Percentiles rank a stretch among this genome's conserved stretches.
phyloP scores from a whole-genome alignment of 1,140 invertebrate species.

The Spodoptera frugiperda region DNA sequence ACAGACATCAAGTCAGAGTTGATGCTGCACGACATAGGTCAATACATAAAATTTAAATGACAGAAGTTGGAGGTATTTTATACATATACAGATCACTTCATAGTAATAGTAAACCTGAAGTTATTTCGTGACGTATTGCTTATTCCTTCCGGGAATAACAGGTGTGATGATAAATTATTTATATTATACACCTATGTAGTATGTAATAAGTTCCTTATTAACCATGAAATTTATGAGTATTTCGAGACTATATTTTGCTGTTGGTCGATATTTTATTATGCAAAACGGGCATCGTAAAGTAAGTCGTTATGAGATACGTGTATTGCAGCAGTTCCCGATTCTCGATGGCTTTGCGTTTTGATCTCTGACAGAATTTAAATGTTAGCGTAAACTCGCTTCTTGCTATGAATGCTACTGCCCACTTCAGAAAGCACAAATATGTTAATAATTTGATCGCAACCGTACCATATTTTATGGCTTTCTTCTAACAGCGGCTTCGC shows the following conservation, averaged over 20 bases:
- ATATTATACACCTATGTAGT: no score
- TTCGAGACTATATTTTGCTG: background rate
- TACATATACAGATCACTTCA: no score
- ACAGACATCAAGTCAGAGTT: no score
- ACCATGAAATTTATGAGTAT: background rate
- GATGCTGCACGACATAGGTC: no score
- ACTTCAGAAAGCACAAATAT: background rate
- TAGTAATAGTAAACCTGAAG: no score
- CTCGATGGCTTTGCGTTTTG: background rate
- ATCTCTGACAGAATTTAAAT: conserved; percentile 8
- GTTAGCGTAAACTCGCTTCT: background rate
- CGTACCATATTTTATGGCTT: background rate
- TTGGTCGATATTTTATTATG: background rate
- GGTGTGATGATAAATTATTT: no score
- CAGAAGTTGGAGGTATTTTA: no score
- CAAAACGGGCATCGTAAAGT: conserved; percentile 2
- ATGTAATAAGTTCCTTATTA: no score
- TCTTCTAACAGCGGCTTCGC: background rate
- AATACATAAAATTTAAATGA: no score
- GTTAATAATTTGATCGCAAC: background rate
- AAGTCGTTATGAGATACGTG: background rate
- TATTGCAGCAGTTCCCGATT: conserved; percentile 13
- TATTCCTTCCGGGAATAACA: no score
- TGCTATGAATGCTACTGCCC: background rate
- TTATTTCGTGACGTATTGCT: no score